These are phyloP conservation scores for Matsumurasca onukii DNA, from an alignment of 1,140 invertebrate genomes.

Conservation along the genomic window DNA sequence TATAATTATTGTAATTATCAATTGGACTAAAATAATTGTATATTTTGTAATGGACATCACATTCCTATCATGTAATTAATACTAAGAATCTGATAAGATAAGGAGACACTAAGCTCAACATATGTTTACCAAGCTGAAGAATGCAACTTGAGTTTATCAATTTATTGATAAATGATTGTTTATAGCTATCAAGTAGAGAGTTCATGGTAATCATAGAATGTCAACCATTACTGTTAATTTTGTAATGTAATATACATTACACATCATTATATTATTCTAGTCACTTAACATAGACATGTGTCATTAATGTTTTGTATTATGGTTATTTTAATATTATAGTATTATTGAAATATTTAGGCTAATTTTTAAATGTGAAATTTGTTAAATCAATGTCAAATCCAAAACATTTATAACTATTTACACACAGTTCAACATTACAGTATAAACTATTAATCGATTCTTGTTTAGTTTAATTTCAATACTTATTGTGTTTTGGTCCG, in stretches of 20 bases:
- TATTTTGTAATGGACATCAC: conserved; percentile 4
- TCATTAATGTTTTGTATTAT: conserved; percentile 5
- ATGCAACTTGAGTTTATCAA: not conserved
- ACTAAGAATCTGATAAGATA: not conserved
- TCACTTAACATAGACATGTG: conserved; percentile 14
- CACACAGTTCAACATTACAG: too few relatives aligned
- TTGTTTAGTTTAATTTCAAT: too few relatives aligned
- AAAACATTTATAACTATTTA: too few relatives aligned
- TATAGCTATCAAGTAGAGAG: not conserved
- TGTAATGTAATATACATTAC: not conserved
- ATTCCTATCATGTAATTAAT: not conserved
- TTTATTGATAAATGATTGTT: conserved; percentile 5
- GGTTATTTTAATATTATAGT: too few relatives aligned
- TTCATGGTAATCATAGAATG: not conserved
- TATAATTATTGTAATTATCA: not conserved
- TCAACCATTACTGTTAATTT: not conserved
- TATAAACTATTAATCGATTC: too few relatives aligned
- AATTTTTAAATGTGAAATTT: too few relatives aligned
- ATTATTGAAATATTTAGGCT: too few relatives aligned
- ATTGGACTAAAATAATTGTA: not conserved
- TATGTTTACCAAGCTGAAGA: not conserved
- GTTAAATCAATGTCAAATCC: too few relatives aligned
- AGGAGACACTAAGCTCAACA: not conserved
- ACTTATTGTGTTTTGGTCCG: too few relatives aligned
- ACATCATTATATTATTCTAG: not conserved